phyloP scores from a whole-genome alignment of 2,888 invertebrate genomes.

The Hyposoter didymator region DNA sequence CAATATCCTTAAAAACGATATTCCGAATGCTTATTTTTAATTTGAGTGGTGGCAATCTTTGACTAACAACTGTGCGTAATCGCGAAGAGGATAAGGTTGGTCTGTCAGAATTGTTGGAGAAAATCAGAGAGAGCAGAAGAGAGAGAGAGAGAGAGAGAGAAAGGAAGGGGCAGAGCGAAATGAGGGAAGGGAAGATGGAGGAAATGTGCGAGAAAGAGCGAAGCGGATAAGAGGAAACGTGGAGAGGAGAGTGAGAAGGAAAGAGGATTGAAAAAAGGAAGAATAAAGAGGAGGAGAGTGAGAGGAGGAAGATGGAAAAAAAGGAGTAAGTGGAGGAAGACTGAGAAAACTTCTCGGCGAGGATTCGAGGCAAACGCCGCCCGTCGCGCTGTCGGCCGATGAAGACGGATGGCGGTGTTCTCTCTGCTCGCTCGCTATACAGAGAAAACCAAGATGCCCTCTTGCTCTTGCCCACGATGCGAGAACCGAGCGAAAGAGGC shows the following conservation, averaged over 20 bases:
- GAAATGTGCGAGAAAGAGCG: constrained; percentile 73
- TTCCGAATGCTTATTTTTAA: too few relatives aligned
- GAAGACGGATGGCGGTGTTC: constrained; percentile 84
- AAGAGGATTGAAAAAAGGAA: constrained; percentile 58
- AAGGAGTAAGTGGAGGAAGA: constrained; percentile 78
- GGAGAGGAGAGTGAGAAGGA: constrained; percentile 56
- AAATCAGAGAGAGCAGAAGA: constrained; percentile 56
- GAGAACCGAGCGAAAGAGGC: constrained; percentile 59
- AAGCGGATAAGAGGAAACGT: constrained; percentile 66
- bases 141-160: constrained; percentile 75
- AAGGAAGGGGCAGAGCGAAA: constrained; percentile 69
- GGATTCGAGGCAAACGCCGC: constrained; percentile 84
- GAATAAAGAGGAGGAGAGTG: constrained; percentile 63
- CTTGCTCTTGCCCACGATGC: constrained; percentile 62
- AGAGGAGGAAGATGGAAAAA: constrained; percentile 67
- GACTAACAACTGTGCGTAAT: constrained; percentile 56
- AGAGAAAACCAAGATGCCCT: constrained; percentile 71
- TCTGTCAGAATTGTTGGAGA: constrained; percentile 66
- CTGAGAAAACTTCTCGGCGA: constrained; percentile 83
- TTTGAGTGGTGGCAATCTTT: constrained; percentile 53
- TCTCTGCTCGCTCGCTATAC: constrained; percentile 66
- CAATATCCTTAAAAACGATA: too few relatives aligned
- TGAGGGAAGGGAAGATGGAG: constrained; percentile 73
- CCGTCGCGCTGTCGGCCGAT: constrained; percentile 85
- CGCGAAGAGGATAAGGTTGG: constrained; percentile 58